Conservation (phyloP, 1,140 invertebrate genomes). For the Parapsyche elsis region DNA sequence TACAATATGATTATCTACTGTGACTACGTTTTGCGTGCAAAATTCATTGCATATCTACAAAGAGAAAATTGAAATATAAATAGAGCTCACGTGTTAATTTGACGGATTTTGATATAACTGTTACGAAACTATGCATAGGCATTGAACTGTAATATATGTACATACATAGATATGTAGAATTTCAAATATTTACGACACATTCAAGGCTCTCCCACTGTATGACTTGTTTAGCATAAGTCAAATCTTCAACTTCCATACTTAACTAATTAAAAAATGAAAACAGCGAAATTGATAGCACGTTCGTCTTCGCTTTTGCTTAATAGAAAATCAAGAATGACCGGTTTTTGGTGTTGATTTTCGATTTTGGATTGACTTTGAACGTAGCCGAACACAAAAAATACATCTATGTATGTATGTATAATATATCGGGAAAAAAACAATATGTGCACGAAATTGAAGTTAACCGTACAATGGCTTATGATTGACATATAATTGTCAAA, state of each 20-base stretch:
- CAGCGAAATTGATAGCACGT: conserved; percentile 6
- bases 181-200: conserved; percentile 23
- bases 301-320: neutral
- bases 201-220: neutral
- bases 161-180: neutral
- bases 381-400: neutral
- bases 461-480: too few species aligned
- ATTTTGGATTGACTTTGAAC: neutral
- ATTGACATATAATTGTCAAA: neutral
- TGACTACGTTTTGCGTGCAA: too few species aligned
- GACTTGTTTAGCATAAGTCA: too few species aligned
- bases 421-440: neutral
- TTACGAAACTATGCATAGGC: too few species aligned
- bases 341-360: conserved; percentile 19
- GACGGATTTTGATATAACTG: too few species aligned
- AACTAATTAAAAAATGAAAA: neutral
- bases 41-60: too few species aligned
- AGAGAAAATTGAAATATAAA: too few species aligned
- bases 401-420: neutral
- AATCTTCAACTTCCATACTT: too few species aligned
- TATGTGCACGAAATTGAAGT: neutral
- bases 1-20: too few species aligned
- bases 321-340: conserved; percentile 26
- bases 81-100: too few species aligned
- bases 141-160: neutral